Percentiles rank a stretch among this genome's conserved stretches.
These are phyloP conservation scores for Cryptocheilus praepositus DNA, from an alignment of 2,888 invertebrate genomes.

Conservation along the genomic window DNA sequence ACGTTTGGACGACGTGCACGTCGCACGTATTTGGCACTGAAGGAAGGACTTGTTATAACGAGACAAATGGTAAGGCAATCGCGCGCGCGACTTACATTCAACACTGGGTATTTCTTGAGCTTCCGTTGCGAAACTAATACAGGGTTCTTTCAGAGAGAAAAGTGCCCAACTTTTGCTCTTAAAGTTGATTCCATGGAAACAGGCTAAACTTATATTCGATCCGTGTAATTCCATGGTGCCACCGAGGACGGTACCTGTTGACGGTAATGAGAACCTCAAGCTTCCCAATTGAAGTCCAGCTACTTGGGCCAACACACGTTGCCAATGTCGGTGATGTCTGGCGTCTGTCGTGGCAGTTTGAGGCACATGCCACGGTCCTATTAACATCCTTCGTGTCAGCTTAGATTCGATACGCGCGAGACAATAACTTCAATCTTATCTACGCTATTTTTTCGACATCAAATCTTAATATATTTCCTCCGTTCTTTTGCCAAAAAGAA, in stretches of 20 bases:
- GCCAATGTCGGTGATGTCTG: constrained; percentile 96
- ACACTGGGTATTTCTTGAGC: constrained; percentile 89
- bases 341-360: constrained; percentile 78
- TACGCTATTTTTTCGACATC: no score
- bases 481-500: no score
- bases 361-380: constrained; percentile 67
- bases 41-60: neutral
- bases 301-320: constrained; percentile 88
- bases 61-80: no score
- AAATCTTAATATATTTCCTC: no score
- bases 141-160: constrained; percentile 94
- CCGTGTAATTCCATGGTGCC: constrained; percentile 93
- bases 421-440: no score
- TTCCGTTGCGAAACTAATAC: constrained; percentile 94
- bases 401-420: constrained; percentile 17
- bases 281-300: constrained; percentile 88
- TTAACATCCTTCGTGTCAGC: neutral
- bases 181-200: constrained; percentile 98
- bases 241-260: constrained; percentile 87
- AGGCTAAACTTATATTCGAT: constrained; percentile 94
- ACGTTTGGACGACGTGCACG: constrained; percentile 91
- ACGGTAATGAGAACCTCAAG: constrained; percentile 82
- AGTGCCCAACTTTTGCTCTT: constrained; percentile 97
- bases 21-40: constrained; percentile 77
- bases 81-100: constrained; percentile 79